Percentiles rank a stretch among this genome's conserved stretches.
phyloP scores from a whole-genome alignment of 2,113 vertebrate genomes.

The Odocoileus virginianus region DNA sequence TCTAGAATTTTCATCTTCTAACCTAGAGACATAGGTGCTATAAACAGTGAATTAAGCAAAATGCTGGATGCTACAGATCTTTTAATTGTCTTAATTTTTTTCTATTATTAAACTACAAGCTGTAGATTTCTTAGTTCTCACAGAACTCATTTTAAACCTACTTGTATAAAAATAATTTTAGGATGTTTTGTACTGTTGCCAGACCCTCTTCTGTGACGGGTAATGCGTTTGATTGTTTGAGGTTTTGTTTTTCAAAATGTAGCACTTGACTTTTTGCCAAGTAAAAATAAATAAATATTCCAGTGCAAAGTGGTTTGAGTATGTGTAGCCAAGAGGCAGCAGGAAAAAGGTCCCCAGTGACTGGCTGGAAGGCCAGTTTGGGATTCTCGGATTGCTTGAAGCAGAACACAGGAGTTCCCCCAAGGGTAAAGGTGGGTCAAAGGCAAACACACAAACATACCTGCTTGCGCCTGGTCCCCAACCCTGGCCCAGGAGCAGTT shows the following conservation, averaged over 20 bases:
- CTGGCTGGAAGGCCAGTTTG: neutral
- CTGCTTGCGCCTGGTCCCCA: neutral
- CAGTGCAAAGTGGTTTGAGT: conserved; percentile 48
- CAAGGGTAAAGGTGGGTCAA: neutral
- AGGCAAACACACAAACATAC: neutral
- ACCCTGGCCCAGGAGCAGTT: neutral
- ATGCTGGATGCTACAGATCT: conserved; percentile 70
- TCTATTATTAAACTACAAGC: conserved; percentile 54
- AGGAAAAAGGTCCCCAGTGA: neutral
- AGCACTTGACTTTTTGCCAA: conserved; percentile 70
- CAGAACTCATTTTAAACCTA: conserved; percentile 70
- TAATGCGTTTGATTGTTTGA: conserved; percentile 58
- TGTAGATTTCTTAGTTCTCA: conserved; percentile 70
- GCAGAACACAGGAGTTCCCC: neutral
- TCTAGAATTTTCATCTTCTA: conserved; percentile 55
- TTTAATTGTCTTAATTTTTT: conserved; percentile 74
- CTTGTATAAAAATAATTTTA: conserved; percentile 58
- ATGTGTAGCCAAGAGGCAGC: neutral
- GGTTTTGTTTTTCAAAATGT: conserved; percentile 71
- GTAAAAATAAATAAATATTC: conserved; percentile 53
- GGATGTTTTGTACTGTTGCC: conserved; percentile 63
- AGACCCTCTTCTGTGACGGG: conserved; percentile 63
- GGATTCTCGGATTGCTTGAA: neutral
- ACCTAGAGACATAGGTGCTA: conserved; percentile 74
- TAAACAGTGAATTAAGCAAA: conserved; percentile 71